These are phyloP conservation scores for Rachycentron canadum DNA, from an alignment of 2,797 vertebrate species.

Conservation along the genomic window DNA sequence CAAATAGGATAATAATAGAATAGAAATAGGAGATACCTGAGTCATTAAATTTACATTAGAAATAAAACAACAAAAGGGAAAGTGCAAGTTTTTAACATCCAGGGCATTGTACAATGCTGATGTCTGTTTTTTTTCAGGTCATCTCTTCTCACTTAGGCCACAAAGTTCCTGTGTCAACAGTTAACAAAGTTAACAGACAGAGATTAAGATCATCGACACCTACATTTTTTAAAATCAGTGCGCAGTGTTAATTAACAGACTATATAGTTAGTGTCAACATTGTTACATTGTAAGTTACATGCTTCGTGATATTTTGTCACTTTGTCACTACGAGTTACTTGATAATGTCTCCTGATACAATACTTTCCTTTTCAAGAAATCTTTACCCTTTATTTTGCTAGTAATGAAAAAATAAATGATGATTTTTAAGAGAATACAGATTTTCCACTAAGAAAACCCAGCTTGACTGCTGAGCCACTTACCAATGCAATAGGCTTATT, in stretches of 20 bases:
- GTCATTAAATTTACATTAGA: not conserved
- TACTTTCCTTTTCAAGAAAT: not conserved
- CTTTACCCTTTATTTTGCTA: not conserved
- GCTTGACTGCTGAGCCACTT: not conserved
- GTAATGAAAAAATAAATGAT: not conserved
- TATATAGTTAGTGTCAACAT: not conserved
- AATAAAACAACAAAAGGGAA: not conserved
- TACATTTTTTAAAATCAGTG: not conserved
- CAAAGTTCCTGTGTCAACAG: constrained; percentile 26
- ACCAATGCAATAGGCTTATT: not conserved
- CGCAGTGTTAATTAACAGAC: not conserved
- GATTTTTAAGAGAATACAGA: not conserved
- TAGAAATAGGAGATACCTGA: not conserved
- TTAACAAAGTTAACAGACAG: not conserved
- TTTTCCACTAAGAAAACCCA: not conserved
- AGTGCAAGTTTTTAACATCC: not conserved
- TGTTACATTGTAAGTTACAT: not conserved
- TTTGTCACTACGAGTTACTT: not conserved
- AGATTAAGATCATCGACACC: not conserved
- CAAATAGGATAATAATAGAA: not conserved
- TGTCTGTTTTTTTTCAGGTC: constrained; percentile 11
- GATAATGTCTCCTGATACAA: not conserved
- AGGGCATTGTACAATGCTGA: constrained; percentile 17
- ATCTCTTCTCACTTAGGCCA: not conserved
- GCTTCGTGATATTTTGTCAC: too few species aligned